Evolutionary conservation across 1,140 invertebrate genomes (phyloP).

Genomic region (Pemphigus obesinymphae): DNA sequence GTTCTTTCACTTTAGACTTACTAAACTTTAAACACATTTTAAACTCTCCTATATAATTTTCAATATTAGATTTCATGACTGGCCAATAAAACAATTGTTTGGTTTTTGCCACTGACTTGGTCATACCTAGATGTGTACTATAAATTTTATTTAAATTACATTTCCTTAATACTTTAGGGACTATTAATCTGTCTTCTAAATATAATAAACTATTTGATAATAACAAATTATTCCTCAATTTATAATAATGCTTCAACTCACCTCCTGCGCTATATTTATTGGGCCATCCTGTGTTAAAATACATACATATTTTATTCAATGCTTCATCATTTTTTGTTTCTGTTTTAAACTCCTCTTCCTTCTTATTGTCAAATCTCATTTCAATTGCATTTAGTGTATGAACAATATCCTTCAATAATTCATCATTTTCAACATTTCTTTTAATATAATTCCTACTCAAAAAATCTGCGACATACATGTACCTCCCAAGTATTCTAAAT

Average conservation of each 20-base stretch:
- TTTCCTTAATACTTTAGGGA: constrained; percentile 47
- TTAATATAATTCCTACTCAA: no score
- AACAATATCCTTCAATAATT: constrained; percentile 2
- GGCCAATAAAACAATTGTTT: no score
- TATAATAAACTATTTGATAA: no score
- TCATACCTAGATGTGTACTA: no score
- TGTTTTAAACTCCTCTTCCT: no score
- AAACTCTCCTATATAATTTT: constrained; percentile 9
- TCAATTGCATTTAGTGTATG: constrained; percentile 10
- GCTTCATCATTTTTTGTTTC: no score
- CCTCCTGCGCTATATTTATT: no score
- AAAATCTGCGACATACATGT: constrained; percentile 38
- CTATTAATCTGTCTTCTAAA: constrained; percentile 48
- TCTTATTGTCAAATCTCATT: constrained; percentile 5
- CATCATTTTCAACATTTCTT: constrained; percentile 41
- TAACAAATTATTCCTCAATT: no score
- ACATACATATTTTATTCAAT: not conserved
- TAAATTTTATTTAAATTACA: constrained; percentile 48
- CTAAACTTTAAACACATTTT: constrained; percentile 1
- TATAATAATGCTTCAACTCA: no score
- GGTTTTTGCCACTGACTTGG: no score
- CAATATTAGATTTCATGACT: constrained; percentile 41
- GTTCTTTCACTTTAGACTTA: not conserved
- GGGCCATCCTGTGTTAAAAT: constrained; percentile 22
- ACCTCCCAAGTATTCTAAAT: constrained; percentile 47